Conservation (phyloP, 2,113 vertebrate species). For the Siniperca chuatsi region DNA sequence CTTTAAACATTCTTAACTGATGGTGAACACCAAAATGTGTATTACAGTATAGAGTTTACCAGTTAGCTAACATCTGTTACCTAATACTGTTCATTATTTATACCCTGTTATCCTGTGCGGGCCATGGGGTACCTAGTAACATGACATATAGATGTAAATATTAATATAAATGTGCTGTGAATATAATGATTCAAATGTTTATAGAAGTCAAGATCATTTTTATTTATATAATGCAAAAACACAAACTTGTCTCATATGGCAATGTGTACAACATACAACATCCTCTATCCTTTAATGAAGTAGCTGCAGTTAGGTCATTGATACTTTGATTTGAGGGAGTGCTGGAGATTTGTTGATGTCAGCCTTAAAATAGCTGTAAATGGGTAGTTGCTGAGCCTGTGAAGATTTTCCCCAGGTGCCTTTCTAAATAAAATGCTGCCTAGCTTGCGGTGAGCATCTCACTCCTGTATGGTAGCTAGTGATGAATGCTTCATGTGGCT, state of each 20-base stretch:
- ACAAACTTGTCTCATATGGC: background rate
- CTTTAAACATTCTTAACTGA: background rate
- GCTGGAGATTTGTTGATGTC: slow-evolving; percentile 31
- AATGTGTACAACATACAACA: background rate
- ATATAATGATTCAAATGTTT: background rate
- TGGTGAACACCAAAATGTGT: background rate
- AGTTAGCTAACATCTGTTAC: background rate
- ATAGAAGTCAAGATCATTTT: background rate
- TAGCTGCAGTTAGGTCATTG: slow-evolving; percentile 4
- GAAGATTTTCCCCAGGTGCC: slow-evolving; percentile 64
- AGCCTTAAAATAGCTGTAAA: slow-evolving; percentile 59
- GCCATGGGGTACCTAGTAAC: background rate
- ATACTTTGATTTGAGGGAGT: slow-evolving; percentile 31
- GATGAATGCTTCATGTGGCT: slow-evolving; percentile 76
- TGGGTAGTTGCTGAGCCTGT: slow-evolving; percentile 28
- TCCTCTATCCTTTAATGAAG: background rate
- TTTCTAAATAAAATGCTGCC: slow-evolving; percentile 69
- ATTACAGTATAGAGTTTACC: background rate
- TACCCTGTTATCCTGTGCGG: background rate
- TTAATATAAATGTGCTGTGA: background rate
- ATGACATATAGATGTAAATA: background rate
- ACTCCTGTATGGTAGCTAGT: slow-evolving; percentile 57
- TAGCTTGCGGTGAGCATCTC: slow-evolving; percentile 58
- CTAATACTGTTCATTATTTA: background rate
- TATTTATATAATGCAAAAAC: background rate